Base-by-base conservation (phyloP, 2,797 vertebrate genomes). In the Syndactyla subalaris region DNA sequence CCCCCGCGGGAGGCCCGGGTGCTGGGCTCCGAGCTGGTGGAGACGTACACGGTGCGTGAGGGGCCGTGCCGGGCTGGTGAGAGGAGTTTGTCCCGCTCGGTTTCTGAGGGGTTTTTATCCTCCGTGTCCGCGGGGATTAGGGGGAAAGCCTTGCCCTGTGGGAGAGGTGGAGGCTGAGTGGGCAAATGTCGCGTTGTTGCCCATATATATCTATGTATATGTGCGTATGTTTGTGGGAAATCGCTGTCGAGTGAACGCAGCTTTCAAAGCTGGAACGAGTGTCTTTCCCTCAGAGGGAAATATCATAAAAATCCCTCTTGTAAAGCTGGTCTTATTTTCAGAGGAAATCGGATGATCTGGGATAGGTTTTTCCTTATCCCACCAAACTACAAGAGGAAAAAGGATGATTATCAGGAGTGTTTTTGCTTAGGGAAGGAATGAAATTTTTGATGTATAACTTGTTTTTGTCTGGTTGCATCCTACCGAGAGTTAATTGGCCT, bases 1-100 rank as follows among this genome's bases (percentile, higher is more conserved):
- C 97, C 97, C 38, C 97, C 95, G 46, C 98, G 98, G 84, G 98
- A 96, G 94, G 98, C 99, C 85, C 97, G 96, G 32, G 97, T 99
- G 54, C 97, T 99, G 74, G 99, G 99, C 27, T 99, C 99, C 23
- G 99, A 99, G 98, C 98, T 98, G 98, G 98, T 99, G 98, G 99
- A 99, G 77, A 99, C 98, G 57, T 99, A 99, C 94, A 99, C 99
- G 96, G 98, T 99, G 91, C 46, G 46, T 23, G 45, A 78, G 97
- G 57, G 74, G 61, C 55, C 61, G 32, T 26, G 43, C 61, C 24
- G 48, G 49, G 27, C 26, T 10, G 43, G 43, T 20, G 8, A 49
- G 48, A 9, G 59, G 17, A 32, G 6, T 12, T 46, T 21, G 5
- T 22, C 45, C 20, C 45, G 20, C 45, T 12, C 45, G 6, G 55